Conservation (phyloP, 2,113 vertebrate genomes). For the Eretmochelys imbricata region DNA sequence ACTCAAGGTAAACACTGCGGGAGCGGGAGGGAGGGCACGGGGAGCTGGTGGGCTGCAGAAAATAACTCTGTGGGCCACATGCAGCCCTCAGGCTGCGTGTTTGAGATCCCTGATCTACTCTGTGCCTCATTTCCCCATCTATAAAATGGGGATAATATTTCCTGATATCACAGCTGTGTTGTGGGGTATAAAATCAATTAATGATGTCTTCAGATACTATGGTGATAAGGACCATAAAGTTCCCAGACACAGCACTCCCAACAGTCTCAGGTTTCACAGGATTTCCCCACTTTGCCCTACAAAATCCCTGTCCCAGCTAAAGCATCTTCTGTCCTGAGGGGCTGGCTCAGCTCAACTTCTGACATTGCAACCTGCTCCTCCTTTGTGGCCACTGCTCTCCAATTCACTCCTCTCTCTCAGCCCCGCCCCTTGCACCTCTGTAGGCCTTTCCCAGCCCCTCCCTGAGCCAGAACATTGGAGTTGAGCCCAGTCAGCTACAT, state of each 20-base stretch:
- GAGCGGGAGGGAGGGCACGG: too few relatives aligned
- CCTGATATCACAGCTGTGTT: neutral
- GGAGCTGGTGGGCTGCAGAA: too few relatives aligned
- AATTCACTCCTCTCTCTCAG: neutral
- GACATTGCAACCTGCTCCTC: neutral
- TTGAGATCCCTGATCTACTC: neutral
- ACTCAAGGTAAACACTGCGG: too few relatives aligned
- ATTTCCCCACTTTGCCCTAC: neutral
- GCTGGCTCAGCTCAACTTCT: neutral
- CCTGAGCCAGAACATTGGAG: neutral
- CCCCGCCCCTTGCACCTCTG: neutral
- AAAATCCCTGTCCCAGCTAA: neutral
- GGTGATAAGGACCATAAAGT: neutral
- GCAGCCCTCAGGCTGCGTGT: too few relatives aligned
- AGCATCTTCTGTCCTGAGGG: neutral
- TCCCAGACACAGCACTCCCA: neutral
- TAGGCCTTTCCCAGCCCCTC: neutral
- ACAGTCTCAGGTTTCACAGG: too few relatives aligned
- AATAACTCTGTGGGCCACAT: too few relatives aligned
- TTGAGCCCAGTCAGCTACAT: neutral
- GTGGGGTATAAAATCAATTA: neutral
- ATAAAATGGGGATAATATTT: neutral
- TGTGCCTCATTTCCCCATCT: neutral
- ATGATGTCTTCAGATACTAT: neutral
- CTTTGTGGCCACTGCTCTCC: neutral